Percentiles rank a stretch among this genome's conserved stretches.
phyloP scores from a whole-genome alignment of 2,797 vertebrate genomes.

The Discoglossus pictus region DNA sequence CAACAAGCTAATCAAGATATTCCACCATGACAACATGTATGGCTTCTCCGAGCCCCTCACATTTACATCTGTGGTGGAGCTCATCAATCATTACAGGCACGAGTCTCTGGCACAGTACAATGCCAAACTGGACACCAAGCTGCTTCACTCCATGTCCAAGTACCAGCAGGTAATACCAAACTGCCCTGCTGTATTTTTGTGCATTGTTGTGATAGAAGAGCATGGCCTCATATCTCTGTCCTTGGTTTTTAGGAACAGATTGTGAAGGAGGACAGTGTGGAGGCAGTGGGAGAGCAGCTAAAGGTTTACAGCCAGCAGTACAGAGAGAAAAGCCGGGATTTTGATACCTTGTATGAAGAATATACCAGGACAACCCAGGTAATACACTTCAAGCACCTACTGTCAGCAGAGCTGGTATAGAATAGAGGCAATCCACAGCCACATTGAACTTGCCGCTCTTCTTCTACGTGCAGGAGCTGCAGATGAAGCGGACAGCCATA shows the following conservation, averaged over 20 bases:
- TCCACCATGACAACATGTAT: conserved; percentile 80
- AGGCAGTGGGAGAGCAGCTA: conserved; percentile 86
- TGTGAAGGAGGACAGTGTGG: conserved; percentile 85
- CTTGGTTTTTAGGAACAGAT: conserved; percentile 72
- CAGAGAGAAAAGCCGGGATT: conserved; percentile 89
- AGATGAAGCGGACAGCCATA: conserved; percentile 88
- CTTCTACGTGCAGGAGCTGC: conserved; percentile 74
- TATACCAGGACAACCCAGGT: conserved; percentile 89
- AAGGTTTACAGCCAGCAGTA: conserved; percentile 88
- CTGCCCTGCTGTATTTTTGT: too few relatives aligned
- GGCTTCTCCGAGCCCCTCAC: conserved; percentile 89
- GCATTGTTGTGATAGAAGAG: too few relatives aligned
- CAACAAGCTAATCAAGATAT: conserved; percentile 91
- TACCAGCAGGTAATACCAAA: conserved; percentile 93
- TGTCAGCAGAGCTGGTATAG: not conserved
- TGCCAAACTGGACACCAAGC: conserved; percentile 84
- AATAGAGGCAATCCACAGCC: not conserved
- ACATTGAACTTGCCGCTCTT: not conserved
- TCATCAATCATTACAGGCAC: conserved; percentile 86
- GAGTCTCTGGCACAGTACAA: conserved; percentile 90
- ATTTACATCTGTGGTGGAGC: conserved; percentile 83
- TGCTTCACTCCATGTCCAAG: conserved; percentile 88
- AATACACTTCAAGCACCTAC: not conserved
- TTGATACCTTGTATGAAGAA: conserved; percentile 83
- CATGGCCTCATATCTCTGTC: rapidly evolving